phyloP scores from a whole-genome alignment of 2,888 invertebrate species.

The Vesta saturnalis region DNA sequence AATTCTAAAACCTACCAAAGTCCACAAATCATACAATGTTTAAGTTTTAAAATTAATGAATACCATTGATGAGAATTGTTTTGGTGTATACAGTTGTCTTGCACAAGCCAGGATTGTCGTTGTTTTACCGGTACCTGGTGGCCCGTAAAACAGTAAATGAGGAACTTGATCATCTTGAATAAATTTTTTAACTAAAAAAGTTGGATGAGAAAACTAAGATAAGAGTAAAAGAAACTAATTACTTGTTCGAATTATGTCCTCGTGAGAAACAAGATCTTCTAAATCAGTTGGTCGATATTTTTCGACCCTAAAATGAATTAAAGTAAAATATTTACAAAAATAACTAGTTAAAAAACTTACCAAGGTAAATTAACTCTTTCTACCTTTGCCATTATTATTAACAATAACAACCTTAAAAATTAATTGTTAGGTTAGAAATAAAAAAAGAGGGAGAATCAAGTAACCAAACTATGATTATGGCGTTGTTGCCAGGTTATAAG shows the following conservation, averaged over 20 bases:
- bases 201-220: too few species aligned
- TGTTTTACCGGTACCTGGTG: slow-evolving; percentile 98
- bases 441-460: too few species aligned
- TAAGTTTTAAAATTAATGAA: not conserved
- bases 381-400: slow-evolving; percentile 2
- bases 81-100: slow-evolving; percentile 86
- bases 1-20: slow-evolving; percentile 79
- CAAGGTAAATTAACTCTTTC: slow-evolving; percentile 68
- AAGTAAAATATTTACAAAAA: too few species aligned
- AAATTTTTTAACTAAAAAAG: slow-evolving; percentile 82
- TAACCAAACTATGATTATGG: too few species aligned
- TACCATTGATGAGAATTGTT: slow-evolving; percentile 95
- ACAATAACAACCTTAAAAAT: too few species aligned
- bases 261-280: slow-evolving; percentile 95
- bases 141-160: slow-evolving; percentile 96
- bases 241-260: slow-evolving; percentile 97
- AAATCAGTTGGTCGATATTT: slow-evolving; percentile 95
- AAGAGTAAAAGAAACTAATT: slow-evolving; percentile 57
- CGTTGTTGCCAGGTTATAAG: too few species aligned
- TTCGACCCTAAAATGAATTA: slow-evolving; percentile 83
- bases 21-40: not conserved
- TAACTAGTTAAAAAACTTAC: too few species aligned
- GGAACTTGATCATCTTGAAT: slow-evolving; percentile 93
- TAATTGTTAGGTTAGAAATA: too few species aligned
- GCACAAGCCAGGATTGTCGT: slow-evolving; percentile 98